These are phyloP conservation scores for Trochalopteron elliotii DNA, from an alignment of 2,113 vertebrate species.

Conservation along the genomic window DNA sequence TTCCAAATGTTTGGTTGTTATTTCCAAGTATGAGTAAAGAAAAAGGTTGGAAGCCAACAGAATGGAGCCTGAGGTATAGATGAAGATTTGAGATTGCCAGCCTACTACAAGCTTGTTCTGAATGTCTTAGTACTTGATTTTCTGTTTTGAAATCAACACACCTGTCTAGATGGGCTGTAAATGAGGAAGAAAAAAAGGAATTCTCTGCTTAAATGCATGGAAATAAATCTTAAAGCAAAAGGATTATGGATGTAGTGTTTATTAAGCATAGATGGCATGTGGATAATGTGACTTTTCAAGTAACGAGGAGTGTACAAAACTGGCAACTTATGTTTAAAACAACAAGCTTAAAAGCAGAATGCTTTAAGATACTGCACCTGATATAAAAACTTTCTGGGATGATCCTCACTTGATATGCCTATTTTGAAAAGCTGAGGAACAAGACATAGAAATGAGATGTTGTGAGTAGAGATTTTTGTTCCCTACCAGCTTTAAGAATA, in stretches of 20 bases:
- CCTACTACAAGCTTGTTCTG: neutral
- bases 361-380: neutral
- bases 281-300: neutral
- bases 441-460: accelerated
- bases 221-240: neutral
- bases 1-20: neutral
- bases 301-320: neutral
- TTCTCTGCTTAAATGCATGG: neutral
- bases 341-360: neutral
- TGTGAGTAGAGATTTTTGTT: neutral
- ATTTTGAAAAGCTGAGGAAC: neutral
- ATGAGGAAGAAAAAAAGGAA: neutral
- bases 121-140: neutral
- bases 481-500: neutral
- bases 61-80: neutral
- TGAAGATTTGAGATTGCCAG: neutral
- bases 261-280: neutral
- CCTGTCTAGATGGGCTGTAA: neutral
- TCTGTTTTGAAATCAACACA: neutral
- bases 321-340: neutral
- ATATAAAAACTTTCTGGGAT: neutral
- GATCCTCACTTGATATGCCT: neutral
- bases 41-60: neutral
- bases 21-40: neutral
- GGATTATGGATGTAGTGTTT: neutral